Evolutionary conservation across 2,888 invertebrate species (phyloP), one percentile per base, ranked within the genome.

Genomic region (Athetis lepigone): DNA sequence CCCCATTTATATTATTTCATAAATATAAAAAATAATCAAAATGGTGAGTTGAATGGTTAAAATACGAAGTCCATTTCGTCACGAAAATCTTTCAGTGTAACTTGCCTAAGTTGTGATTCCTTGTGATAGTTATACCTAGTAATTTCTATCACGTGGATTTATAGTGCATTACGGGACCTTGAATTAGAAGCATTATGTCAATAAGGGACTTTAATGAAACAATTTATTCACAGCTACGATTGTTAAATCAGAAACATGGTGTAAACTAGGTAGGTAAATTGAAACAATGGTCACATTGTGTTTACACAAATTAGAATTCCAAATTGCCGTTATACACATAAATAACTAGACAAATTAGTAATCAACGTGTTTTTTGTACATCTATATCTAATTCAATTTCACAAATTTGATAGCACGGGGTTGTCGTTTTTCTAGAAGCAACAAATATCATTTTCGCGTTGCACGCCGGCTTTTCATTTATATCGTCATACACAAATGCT

Each of bases 341-440:
- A 19, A n/a, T 25, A 27, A 18, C 16, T 36, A 13, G 13, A 56
- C 58, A 47, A 65, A n/a, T 37, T 58, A 16, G n/a, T 25, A 36
- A 36, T 33, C 25, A 56, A 11, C 88, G 88, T 40, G 83, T 72
- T 76, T 92, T 92, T 61, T 84, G 85, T 5, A 85, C 81, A 13
- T 86, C 85, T 54, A 94, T 89, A 45, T 85, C 70, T 40, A 94
- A 75, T 65, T 91, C 89, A n/a, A 93, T 92, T 80, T 93, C 92
- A 66, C 93, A 94, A 37, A 94, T 86, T 72, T 94, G 94, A 67
- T 94, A 94, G 64, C 94, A 94, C 0, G 94, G 93, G 0, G 94
- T 94, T 0, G 89, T 84, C 0, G 92, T 89, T 79, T 92, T 93
- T 70, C 91, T 88, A 0, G 92, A 90, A 9, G 93, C 93, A 0